These are phyloP conservation scores for Scolopax rusticola DNA, from an alignment of 2,797 vertebrate species.

Conservation along the genomic window DNA sequence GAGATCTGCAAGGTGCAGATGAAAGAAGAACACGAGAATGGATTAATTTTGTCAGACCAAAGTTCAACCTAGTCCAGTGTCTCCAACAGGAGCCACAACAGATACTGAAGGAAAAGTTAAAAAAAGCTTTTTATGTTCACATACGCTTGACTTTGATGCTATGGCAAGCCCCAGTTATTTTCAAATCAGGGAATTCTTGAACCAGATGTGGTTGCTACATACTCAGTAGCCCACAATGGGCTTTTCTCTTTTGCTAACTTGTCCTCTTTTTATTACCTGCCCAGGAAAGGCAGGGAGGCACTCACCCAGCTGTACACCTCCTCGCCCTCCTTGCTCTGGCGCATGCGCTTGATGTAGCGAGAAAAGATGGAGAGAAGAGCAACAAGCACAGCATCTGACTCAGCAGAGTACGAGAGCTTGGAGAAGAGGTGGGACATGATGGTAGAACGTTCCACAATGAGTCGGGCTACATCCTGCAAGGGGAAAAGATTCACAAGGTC, in stretches of 20 bases:
- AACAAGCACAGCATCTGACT: conserved; percentile 89
- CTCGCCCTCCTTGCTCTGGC: conserved; percentile 97
- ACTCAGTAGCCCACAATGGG: background rate
- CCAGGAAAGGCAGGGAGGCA: background rate
- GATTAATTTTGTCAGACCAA: background rate
- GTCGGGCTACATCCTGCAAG: conserved; percentile 91
- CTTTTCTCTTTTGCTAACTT: background rate
- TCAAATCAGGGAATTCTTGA: background rate
- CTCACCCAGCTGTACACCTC: conserved; percentile 99
- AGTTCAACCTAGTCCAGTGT: background rate
- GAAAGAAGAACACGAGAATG: background rate
- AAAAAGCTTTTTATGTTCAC: background rate
- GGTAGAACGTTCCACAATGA: conserved; percentile 97
- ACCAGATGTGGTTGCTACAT: background rate
- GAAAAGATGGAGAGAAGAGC: conserved; percentile 94
- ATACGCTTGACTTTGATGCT: background rate
- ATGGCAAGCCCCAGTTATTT: background rate
- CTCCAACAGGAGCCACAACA: background rate
- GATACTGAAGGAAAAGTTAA: background rate
- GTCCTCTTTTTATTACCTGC: background rate
- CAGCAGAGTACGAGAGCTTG: conserved; percentile 87
- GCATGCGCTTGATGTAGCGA: conserved; percentile 92
- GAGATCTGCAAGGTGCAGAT: background rate
- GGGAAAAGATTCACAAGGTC: background rate
- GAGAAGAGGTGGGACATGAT: conserved; percentile 98